phyloP scores from a whole-genome alignment of 2,797 vertebrate species.

The Dendrocincla tyrannina region DNA sequence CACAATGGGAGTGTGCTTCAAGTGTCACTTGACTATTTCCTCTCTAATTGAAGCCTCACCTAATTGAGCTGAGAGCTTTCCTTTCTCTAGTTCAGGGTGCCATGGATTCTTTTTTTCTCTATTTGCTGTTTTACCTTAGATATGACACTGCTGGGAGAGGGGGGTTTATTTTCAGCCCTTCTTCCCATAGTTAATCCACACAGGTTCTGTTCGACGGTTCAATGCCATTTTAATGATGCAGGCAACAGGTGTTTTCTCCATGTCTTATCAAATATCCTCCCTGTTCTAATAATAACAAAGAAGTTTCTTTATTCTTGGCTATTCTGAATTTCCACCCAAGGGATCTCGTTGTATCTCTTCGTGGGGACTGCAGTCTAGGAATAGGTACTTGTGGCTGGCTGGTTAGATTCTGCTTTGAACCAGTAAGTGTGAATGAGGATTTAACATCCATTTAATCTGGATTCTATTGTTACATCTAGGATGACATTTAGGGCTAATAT shows the following conservation, averaged over 20 bases:
- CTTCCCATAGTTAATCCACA: slow-evolving; percentile 6
- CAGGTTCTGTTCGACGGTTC: slow-evolving; percentile 6
- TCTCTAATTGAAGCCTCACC: neutral
- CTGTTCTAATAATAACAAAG: slow-evolving; percentile 46
- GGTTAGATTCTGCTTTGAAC: neutral
- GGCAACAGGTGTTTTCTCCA: slow-evolving; percentile 51
- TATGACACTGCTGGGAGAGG: neutral
- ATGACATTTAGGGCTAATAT: neutral
- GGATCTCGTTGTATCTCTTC: neutral
- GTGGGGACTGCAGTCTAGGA: slow-evolving; percentile 36
- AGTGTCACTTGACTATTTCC: neutral
- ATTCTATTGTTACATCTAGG: neutral
- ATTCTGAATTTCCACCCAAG: neutral
- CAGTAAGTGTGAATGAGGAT: neutral
- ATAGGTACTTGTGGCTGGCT: neutral
- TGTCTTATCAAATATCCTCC: slow-evolving; percentile 45
- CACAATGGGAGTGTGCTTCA: neutral
- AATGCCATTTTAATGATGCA: neutral
- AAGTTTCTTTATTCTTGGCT: slow-evolving; percentile 17
- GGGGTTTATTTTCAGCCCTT: slow-evolving; percentile 31
- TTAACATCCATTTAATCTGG: neutral
- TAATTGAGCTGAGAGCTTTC: neutral
- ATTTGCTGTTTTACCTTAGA: neutral
- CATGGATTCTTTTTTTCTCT: neutral
- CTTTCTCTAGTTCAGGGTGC: neutral